A percentile compares a stretch with the other conserved stretches of the same genome.
phyloP scores from a whole-genome alignment of 2,113 vertebrate genomes.

The Scomber scombrus region DNA sequence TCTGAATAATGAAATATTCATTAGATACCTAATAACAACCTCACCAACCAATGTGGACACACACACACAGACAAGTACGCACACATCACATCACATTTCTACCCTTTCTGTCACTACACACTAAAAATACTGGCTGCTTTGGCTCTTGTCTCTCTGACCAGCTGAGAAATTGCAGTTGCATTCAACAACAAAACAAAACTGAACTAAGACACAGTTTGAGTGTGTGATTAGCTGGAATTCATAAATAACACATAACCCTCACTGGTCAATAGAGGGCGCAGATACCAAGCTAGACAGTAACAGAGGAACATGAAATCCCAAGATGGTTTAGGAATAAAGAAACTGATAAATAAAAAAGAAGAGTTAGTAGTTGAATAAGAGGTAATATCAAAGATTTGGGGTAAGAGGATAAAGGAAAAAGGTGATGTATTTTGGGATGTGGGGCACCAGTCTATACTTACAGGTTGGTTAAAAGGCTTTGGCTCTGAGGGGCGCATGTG shows the following conservation, averaged over 20 bases:
- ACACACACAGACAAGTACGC: constrained; percentile 35
- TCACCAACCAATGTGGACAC: constrained; percentile 46
- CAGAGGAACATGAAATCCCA: neutral
- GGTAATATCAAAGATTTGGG: neutral
- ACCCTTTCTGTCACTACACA: constrained; percentile 36
- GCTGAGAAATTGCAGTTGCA: neutral
- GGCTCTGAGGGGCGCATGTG: constrained; percentile 99
- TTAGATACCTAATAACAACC: constrained; percentile 85
- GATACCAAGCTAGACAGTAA: constrained; percentile 56
- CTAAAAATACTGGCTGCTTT: constrained; percentile 29
- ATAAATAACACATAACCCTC: constrained; percentile 47
- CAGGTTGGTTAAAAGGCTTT: constrained; percentile 98
- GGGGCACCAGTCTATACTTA: constrained; percentile 70
- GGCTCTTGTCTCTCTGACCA: constrained; percentile 13
- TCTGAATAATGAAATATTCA: constrained; percentile 90
- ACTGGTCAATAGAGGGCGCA: constrained; percentile 81
- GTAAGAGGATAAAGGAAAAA: neutral
- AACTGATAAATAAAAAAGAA: constrained; percentile 10
- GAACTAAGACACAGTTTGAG: constrained; percentile 11
- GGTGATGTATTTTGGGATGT: neutral
- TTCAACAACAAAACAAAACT: constrained; percentile 27
- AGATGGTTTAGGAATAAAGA: constrained; percentile 18
- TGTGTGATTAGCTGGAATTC: constrained; percentile 6
- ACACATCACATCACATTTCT: constrained; percentile 49
- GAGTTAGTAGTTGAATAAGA: constrained; percentile 20